A percentile compares a stretch with the other conserved stretches of the same genome.
Evolutionary conservation across 2,888 invertebrate genomes (phyloP).

Genomic region (Eurytoma adleriae): DNA sequence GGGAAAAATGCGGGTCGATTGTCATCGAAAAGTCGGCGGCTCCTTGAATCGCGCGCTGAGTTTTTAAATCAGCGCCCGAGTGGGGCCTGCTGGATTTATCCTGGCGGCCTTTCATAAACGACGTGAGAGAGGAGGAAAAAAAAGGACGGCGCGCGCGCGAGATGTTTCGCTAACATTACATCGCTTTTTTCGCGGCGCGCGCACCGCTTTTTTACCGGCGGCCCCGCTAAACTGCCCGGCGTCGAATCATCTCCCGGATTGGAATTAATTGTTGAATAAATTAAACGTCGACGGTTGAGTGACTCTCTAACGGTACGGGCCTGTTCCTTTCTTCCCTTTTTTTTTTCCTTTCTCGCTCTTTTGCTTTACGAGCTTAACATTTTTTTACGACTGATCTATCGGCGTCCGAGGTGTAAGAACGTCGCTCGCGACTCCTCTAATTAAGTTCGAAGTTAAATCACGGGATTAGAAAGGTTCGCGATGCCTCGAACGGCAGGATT

Average conservation of each 20-base stretch:
- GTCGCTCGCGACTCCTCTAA: conserved; percentile 44
- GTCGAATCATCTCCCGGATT: background rate
- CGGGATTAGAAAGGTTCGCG: conserved; percentile 28
- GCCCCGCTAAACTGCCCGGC: background rate
- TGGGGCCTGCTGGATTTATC: conserved; percentile 33
- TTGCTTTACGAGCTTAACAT: conserved; percentile 23
- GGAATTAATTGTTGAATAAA: conserved; percentile 43
- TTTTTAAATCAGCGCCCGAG: conserved; percentile 42
- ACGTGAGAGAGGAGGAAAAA: background rate
- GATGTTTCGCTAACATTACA: conserved; percentile 8
- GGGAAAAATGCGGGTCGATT: background rate
- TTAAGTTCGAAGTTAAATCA: conserved; percentile 50
- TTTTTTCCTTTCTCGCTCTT: background rate
- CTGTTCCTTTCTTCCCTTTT: background rate
- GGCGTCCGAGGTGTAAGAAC: conserved; percentile 11
- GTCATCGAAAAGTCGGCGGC: conserved; percentile 23
- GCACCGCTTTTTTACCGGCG: too few species aligned
- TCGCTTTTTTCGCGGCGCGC: conserved; percentile 6
- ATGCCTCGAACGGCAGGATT: background rate
- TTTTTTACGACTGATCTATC: conserved; percentile 29
- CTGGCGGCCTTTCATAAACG: conserved; percentile 33
- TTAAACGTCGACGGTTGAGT: conserved; percentile 23
- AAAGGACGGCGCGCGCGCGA: background rate
- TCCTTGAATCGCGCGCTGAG: conserved; percentile 28
- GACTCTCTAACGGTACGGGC: conserved; percentile 33